A percentile compares a stretch with the other conserved stretches of the same genome.
Conservation (phyloP, 2,113 vertebrate genomes). For the Leuciscus idus region DNA sequence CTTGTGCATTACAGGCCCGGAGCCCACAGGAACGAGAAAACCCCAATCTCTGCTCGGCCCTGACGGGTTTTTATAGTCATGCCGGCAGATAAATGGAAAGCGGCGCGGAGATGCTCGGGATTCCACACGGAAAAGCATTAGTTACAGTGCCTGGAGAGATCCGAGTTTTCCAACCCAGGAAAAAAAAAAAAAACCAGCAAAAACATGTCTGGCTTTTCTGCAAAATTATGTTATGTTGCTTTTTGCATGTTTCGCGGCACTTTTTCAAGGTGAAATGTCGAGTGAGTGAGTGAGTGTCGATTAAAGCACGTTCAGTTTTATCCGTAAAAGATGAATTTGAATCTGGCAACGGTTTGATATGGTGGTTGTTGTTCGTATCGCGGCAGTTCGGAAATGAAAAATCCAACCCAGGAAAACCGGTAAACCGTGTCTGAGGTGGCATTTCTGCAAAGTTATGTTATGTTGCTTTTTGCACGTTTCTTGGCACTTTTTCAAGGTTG, state of each 20-base stretch:
- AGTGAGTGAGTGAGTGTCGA: neutral
- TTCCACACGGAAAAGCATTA: neutral
- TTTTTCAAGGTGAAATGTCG: neutral
- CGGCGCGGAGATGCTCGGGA: slow-evolving; percentile 50
- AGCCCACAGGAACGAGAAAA: slow-evolving; percentile 66
- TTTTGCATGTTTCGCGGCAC: neutral
- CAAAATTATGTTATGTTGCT: neutral
- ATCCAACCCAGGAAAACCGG: neutral
- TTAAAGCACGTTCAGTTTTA: neutral
- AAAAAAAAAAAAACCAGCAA: neutral
- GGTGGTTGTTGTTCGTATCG: no score
- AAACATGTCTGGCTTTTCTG: neutral
- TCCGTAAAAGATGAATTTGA: no score
- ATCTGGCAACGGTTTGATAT: no score
- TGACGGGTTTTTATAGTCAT: slow-evolving; percentile 83
- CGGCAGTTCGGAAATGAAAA: no score
- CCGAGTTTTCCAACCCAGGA: neutral
- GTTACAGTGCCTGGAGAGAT: neutral
- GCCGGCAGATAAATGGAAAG: slow-evolving; percentile 78
- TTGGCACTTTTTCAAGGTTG: neutral
- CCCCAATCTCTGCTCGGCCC: slow-evolving; percentile 58
- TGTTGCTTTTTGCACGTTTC: neutral
- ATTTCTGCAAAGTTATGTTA: neutral
- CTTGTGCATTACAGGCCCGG: slow-evolving; percentile 80
- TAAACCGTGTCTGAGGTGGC: neutral